Evolutionary conservation across 2,113 vertebrate species (phyloP), one percentile per base, ranked within the genome.

Genomic region (Megaleporinus macrocephalus): DNA sequence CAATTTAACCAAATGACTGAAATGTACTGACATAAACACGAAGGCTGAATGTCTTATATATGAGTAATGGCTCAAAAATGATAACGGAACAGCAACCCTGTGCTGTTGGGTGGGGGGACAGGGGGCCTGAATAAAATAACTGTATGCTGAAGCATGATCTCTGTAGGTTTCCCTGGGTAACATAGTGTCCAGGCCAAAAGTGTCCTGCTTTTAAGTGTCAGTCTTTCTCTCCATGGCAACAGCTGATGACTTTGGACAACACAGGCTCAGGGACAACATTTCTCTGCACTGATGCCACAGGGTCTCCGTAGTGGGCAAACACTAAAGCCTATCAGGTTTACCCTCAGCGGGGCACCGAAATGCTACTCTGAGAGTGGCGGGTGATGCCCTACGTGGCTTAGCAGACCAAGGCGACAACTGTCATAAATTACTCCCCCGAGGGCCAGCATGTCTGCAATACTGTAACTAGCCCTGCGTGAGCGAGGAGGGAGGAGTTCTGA

Each of bases 351-450:
- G 85, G 73, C 78, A 53, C 88, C 87, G 90, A 91, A 91, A 84
- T 84, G 89, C 84, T 82, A 84, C 16, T 76, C 89, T 89, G 86
- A 85, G 87, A 91, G 88, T 84, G 89, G 86, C 70, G 88, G 87
- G 87, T 91, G 84, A 90, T 88, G 89, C 84, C 86, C 90, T 41
- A 72, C 47, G 65, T 81, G 86, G 90, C 91, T 92, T 92, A 92
- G 83, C 89, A 88, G 87, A 92, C 91, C 88, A 89, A 90, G 90
- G 92, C 85, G 92, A 93, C 92, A 93, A 92, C 88, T 90, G 88
- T 92, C 91, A 89, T 86, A 92, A 92, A 93, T 90, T 59, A 92
- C 85, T 91, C 91, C 91, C 91, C 80, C 69, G 89, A 88, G 91
- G 88, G 82, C 73, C 70, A 57, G 79, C 86, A 86, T 91, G 88